phyloP scores from a whole-genome alignment of 2,888 invertebrate genomes.

The Synanthedon formicaeformis region DNA sequence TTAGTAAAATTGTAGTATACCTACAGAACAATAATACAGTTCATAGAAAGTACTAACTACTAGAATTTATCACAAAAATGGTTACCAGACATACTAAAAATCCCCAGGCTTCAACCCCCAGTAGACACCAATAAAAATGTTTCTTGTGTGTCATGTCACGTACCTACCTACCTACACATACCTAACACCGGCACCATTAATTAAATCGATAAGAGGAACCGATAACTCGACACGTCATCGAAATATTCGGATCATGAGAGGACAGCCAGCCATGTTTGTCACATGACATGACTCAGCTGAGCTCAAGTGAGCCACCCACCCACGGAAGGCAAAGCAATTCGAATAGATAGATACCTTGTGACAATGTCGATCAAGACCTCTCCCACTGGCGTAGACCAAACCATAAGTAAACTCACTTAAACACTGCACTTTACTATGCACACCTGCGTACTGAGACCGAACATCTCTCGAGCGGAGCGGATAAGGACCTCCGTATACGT shows the following conservation, averaged over 20 bases:
- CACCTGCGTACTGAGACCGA: conserved; percentile 37
- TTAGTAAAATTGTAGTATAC: no score
- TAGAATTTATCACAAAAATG: no score
- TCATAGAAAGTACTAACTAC: no score
- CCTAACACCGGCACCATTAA: no score
- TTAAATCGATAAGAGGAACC: not conserved
- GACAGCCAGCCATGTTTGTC: conserved; percentile 12
- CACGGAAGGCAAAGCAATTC: not conserved
- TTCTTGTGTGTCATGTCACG: no score
- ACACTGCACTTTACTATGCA: conserved; percentile 42
- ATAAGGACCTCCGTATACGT: conserved; percentile 57
- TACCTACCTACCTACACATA: no score
- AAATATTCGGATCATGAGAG: not conserved
- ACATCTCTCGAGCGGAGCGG: conserved; percentile 56
- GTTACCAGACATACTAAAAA: no score
- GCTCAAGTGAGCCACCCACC: not conserved
- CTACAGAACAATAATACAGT: no score
- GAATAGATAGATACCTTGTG: conserved; percentile 40
- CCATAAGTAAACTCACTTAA: conserved; percentile 53
- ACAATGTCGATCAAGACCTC: conserved; percentile 64
- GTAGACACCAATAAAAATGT: no score
- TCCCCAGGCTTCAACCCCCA: no score
- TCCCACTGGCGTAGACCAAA: conserved; percentile 63
- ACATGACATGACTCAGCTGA: conserved; percentile 16
- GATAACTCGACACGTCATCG: not conserved